Evolutionary conservation across 1,140 invertebrate genomes (phyloP), one percentile per base, ranked within the genome.

Genomic region (Drosophila burlai): DNA sequence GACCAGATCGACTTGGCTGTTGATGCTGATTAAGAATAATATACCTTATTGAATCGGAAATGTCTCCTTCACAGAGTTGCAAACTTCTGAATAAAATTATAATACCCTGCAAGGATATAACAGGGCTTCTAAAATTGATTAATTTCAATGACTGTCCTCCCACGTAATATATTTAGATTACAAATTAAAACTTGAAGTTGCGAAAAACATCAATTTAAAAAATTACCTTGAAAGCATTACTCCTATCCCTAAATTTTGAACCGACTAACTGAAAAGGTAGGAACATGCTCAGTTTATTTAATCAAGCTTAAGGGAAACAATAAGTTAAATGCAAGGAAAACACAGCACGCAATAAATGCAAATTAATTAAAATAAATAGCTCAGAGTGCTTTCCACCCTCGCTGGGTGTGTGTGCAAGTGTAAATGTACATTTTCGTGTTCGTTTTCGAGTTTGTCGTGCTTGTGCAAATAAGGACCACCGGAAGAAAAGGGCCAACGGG

Each of bases 341-440:
- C 38, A 65, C n/a, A 62, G 45, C 50, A 64, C 59, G 59, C 67
- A 72, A 67, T 54, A 61, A 79, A 79, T 79, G 69, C 62, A 85
- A 85, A 81, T 85, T 85, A 85, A 85, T 85, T 67, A 60, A 65
- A 79, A 81, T 72, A 65, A 64, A 47, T 72, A 66, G 50, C 64
- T 50, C 4, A 16, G 54, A 71, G 54, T 47, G 50, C 42, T 43
- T 34, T 16, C n/a, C 26, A 18, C 16, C 16, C 15, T 15, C 5
- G 8, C 49, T 34, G 50, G n/a, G 29, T 42, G 34, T 38, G 52
- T 38, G 54, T 24, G 38, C 15, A 43, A 47, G 47, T 60, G 78
- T 49, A 40, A 47, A 36, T 47, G 58, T 54, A 24, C 31, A 31
- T 54, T 31, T 59, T 29, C 61, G 45, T 74, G 45, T 26, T 34